These are phyloP conservation scores for Mohoua ochrocephala DNA, from an alignment of 2,113 vertebrate species.

Conservation along the genomic window DNA sequence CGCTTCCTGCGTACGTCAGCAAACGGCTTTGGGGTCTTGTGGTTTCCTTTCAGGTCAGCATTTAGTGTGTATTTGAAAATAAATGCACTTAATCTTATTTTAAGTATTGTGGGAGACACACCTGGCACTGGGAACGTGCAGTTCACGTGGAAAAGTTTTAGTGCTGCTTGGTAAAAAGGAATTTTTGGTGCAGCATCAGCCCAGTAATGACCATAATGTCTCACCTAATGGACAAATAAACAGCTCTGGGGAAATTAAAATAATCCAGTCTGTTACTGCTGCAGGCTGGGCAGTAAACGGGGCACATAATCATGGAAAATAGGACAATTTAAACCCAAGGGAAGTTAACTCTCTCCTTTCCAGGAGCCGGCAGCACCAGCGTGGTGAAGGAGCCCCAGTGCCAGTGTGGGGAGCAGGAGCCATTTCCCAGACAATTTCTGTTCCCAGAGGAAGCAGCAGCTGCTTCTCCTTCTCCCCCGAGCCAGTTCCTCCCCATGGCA, in stretches of 20 bases:
- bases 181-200: not conserved
- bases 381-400: not conserved
- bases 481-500: not conserved
- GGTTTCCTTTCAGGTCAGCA: not conserved
- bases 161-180: not conserved
- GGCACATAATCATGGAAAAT: not conserved
- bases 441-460: not conserved
- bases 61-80: not conserved
- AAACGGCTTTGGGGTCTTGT: accelerated
- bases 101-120: not conserved
- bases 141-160: not conserved
- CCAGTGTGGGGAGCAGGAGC: no score
- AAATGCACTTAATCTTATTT: not conserved
- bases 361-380: not conserved
- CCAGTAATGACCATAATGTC: not conserved
- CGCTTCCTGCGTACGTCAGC: accelerated
- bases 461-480: not conserved
- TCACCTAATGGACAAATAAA: not conserved
- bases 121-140: not conserved
- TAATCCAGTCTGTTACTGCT: not conserved
- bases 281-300: not conserved
- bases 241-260: not conserved
- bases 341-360: not conserved
- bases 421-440: not conserved
- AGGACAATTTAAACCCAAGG: not conserved